Evolutionary conservation across 2,113 vertebrate species (phyloP).

Genomic region (human (Homo sapiens)): DNA sequence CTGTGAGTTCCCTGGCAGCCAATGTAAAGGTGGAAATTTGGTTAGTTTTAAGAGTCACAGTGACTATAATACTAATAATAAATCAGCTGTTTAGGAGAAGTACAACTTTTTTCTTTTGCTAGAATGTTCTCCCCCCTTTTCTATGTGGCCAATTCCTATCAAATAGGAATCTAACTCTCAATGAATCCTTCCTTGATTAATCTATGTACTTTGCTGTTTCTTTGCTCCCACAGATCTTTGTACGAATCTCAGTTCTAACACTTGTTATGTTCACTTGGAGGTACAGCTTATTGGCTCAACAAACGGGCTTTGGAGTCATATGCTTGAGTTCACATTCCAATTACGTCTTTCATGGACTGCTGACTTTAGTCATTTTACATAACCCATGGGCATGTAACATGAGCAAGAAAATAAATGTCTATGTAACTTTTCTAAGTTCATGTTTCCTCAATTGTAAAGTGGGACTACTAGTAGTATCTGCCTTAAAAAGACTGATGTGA

Average conservation of each 20-base stretch:
- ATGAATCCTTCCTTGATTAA: background rate
- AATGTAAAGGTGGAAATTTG: background rate
- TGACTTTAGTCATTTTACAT: background rate
- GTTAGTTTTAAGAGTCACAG: background rate
- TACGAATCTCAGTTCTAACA: background rate
- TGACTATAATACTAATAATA: background rate
- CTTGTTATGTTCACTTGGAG: background rate
- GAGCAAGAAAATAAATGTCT: background rate
- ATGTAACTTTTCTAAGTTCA: background rate
- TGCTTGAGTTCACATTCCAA: slow-evolving; percentile 11
- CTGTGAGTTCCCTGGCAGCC: background rate
- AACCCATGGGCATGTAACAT: background rate
- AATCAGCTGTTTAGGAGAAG: background rate
- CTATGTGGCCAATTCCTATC: background rate
- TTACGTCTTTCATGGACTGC: background rate
- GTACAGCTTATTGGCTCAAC: background rate
- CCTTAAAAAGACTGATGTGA: background rate
- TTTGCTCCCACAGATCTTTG: background rate
- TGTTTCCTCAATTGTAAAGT: background rate
- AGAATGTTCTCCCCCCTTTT: background rate
- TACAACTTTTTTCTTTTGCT: background rate
- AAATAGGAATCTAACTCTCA: background rate
- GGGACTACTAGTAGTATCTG: background rate
- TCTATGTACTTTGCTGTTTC: background rate
- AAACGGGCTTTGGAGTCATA: background rate